phyloP scores from a whole-genome alignment of 2,888 invertebrate species.

The Bruchidius siliquastri region DNA sequence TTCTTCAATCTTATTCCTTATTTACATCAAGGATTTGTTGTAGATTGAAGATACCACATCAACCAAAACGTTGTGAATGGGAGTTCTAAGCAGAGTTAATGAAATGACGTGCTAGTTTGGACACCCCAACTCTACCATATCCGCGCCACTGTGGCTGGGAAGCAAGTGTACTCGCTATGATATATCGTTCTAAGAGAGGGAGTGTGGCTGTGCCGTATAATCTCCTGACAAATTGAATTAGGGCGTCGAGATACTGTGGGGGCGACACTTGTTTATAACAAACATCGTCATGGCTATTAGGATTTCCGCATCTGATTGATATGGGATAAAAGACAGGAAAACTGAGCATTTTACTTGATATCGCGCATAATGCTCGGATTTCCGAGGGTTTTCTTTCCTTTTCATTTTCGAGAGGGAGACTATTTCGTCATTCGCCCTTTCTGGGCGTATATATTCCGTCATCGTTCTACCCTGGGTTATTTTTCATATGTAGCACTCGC shows the following conservation, averaged over 20 bases:
- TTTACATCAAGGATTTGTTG: too few relatives aligned
- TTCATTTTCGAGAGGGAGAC: slow-evolving; percentile 3
- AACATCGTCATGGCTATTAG: slow-evolving; percentile 46
- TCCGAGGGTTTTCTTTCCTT: background rate
- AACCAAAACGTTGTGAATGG: too few relatives aligned
- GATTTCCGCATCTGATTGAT: slow-evolving; percentile 42
- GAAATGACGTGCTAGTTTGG: too few relatives aligned
- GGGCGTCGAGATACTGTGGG: slow-evolving; percentile 43
- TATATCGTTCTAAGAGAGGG: slow-evolving; percentile 46
- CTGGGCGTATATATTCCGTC: background rate
- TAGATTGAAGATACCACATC: too few relatives aligned
- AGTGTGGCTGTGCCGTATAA: slow-evolving; percentile 49
- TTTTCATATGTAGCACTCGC: background rate
- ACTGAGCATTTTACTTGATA: slow-evolving; percentile 17
- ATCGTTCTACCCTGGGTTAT: background rate
- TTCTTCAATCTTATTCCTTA: too few relatives aligned
- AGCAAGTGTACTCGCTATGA: slow-evolving; percentile 38
- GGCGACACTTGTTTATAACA: slow-evolving; percentile 50
- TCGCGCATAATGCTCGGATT: slow-evolving; percentile 3
- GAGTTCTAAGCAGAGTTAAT: too few relatives aligned
- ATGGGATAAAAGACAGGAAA: slow-evolving; percentile 27
- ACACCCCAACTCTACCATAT: too few relatives aligned
- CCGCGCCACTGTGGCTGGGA: background rate
- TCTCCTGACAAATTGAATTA: slow-evolving; percentile 52
- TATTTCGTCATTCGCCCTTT: background rate